These are phyloP conservation scores for Limnephilus lunatus DNA, from an alignment of 2,888 invertebrate species.

Conservation along the genomic window DNA sequence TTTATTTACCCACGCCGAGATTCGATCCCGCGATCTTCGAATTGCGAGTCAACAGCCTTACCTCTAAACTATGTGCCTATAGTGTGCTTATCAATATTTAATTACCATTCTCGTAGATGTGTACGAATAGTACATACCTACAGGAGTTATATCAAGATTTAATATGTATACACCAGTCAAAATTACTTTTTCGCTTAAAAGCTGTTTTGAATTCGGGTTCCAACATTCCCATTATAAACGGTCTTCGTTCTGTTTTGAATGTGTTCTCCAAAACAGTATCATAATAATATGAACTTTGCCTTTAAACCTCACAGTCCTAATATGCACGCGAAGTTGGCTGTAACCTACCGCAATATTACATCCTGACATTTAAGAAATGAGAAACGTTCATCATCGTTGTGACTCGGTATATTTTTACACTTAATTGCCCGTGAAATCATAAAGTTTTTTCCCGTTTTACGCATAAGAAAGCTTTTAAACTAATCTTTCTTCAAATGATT, in stretches of 20 bases:
- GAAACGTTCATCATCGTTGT: not conserved
- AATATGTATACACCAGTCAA: not conserved
- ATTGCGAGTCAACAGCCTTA: too few relatives aligned
- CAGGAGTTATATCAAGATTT: not conserved
- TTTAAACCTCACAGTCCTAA: not conserved
- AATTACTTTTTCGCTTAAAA: not conserved
- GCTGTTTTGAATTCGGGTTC: not conserved
- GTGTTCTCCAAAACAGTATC: not conserved
- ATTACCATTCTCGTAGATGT: not conserved
- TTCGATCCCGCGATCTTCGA: too few relatives aligned
- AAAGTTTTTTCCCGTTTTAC: not conserved
- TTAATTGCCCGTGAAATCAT: not conserved
- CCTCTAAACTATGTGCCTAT: too few relatives aligned
- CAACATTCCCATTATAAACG: not conserved
- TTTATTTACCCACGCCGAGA: too few relatives aligned
- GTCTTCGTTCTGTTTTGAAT: not conserved
- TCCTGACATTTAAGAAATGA: not conserved
- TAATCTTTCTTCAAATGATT: not conserved
- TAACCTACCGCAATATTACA: not conserved
- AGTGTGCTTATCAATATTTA: not conserved
- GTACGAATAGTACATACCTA: too few relatives aligned
- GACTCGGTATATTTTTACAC: not conserved
- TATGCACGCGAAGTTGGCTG: not conserved
- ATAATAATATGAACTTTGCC: not conserved
- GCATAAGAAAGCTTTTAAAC: not conserved